phyloP scores from a whole-genome alignment of 2,888 invertebrate species.

The Theretra japonica region DNA sequence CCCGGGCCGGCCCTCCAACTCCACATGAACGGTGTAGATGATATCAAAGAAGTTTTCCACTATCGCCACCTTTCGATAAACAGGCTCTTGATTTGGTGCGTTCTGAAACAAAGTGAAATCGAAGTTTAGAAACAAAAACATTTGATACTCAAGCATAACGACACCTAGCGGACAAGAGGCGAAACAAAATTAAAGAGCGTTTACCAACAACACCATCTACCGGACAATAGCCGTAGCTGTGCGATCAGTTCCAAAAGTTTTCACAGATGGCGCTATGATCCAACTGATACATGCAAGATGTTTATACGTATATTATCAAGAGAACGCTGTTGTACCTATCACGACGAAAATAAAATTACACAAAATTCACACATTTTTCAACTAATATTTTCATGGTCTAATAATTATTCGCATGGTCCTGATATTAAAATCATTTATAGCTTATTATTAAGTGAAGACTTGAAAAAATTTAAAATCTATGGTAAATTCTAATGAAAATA shows the following conservation, averaged over 20 bases:
- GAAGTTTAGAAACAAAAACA: constrained; percentile 11
- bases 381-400: too few species aligned
- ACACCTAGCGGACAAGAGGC: background rate
- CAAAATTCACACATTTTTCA: too few species aligned
- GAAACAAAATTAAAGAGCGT: too few species aligned
- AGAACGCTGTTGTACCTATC: too few species aligned
- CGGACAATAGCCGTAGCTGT: background rate
- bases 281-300: too few species aligned
- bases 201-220: constrained; percentile 50
- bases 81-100: constrained; percentile 88
- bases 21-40: constrained; percentile 97
- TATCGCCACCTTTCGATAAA: constrained; percentile 96
- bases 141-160: background rate
- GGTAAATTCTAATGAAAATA: too few species aligned
- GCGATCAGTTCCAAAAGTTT: background rate
- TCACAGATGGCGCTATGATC: background rate
- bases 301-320: background rate
- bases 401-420: too few species aligned
- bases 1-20: constrained; percentile 95
- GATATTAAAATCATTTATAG: too few species aligned
- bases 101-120: constrained; percentile 85
- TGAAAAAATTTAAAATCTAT: too few species aligned
- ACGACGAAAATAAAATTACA: too few species aligned
- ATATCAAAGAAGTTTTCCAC: constrained; percentile 99
- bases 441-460: too few species aligned